These are phyloP conservation scores for Herminia tarsipennalis DNA, from an alignment of 2,888 invertebrate species.

Conservation along the genomic window DNA sequence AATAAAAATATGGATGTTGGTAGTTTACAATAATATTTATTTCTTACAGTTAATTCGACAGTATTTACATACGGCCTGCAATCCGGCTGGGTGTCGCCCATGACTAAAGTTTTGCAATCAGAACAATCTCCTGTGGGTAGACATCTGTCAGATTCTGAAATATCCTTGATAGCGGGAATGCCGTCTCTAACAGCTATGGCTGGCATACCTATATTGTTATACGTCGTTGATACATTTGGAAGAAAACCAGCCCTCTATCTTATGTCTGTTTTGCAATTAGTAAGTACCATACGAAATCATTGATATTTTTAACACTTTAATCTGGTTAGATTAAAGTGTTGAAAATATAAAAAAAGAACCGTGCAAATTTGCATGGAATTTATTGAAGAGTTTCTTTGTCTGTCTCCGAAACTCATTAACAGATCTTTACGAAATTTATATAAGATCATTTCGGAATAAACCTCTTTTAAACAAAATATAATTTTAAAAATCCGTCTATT, in stretches of 20 bases:
- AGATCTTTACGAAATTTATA: too few species aligned
- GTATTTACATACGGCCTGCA: conserved; percentile 70
- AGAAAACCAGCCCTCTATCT: conserved; percentile 68
- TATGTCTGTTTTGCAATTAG: conserved; percentile 71
- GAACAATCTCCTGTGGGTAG: conserved; percentile 56
- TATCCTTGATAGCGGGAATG: conserved; percentile 72
- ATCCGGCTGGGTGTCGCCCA: conserved; percentile 76
- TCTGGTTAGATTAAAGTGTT: too few species aligned
- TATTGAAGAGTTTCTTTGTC: too few species aligned
- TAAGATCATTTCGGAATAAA: too few species aligned
- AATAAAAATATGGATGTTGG: too few species aligned
- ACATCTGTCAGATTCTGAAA: conserved; percentile 59
- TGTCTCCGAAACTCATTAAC: too few species aligned
- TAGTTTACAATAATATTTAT: conserved; percentile 8
- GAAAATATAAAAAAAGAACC: too few species aligned
- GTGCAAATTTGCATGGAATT: too few species aligned
- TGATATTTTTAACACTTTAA: too few species aligned
- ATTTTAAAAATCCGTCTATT: too few species aligned
- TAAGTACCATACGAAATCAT: conserved; percentile 56
- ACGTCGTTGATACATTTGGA: conserved; percentile 67
- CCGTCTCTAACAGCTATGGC: conserved; percentile 66
- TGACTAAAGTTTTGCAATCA: conserved; percentile 63
- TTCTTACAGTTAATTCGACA: conserved; percentile 61
- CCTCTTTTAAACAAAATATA: too few species aligned
- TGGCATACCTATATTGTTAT: conserved; percentile 67